Percentiles rank a stretch among this genome's conserved stretches.
phyloP scores from a whole-genome alignment of 1,140 invertebrate genomes.

The Orchestia grillus region DNA sequence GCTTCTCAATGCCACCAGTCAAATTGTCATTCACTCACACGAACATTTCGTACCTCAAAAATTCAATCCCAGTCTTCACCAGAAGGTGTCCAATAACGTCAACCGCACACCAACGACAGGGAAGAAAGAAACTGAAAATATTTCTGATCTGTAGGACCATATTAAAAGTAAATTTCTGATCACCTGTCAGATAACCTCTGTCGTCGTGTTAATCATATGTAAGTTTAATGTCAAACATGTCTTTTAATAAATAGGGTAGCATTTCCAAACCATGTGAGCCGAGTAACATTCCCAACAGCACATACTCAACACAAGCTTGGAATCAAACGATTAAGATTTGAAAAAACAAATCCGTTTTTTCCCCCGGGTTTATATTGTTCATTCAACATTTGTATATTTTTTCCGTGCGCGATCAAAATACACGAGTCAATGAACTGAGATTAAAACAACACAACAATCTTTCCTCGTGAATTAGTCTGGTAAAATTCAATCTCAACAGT shows the following conservation, averaged over 20 bases:
- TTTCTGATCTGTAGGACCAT: too few relatives aligned
- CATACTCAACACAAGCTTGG: not conserved
- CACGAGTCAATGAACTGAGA: not conserved
- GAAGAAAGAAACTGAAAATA: too few relatives aligned
- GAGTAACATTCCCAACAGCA: not conserved
- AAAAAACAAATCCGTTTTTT: not conserved
- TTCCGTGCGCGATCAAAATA: not conserved
- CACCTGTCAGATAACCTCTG: not conserved
- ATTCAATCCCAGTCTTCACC: not conserved
- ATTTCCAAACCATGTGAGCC: not conserved
- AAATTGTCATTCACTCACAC: not conserved
- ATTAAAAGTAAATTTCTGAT: too few relatives aligned
- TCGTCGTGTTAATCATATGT: not conserved
- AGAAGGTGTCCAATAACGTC: not conserved
- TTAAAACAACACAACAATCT: not conserved
- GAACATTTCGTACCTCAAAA: not conserved
- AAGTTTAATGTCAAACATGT: not conserved
- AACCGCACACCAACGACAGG: too few relatives aligned
- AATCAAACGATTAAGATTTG: not conserved
- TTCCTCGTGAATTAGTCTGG: not conserved
- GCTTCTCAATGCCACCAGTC: not conserved
- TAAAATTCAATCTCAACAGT: not conserved
- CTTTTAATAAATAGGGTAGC: not conserved
- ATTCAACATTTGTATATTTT: not conserved
- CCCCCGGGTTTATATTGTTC: not conserved